Percentiles rank a stretch among this genome's conserved stretches.
Evolutionary conservation across 2,888 invertebrate genomes (phyloP).

Genomic region (Meandrusa payeni): DNA sequence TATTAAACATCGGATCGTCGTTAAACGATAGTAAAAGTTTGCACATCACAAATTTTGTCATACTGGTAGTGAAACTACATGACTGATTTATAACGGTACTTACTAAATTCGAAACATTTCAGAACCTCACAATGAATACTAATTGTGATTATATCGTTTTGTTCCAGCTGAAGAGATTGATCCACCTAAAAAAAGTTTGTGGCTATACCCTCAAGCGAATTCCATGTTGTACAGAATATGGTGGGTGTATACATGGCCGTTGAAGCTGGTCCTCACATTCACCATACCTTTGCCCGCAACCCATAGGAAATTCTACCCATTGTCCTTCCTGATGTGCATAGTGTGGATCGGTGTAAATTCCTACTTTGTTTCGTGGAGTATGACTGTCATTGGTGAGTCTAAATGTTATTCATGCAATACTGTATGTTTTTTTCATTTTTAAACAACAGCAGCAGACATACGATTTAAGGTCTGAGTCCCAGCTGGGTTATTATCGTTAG

Average conservation of each 20-base stretch:
- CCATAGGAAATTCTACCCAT: constrained; percentile 83
- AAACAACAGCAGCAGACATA: too few relatives aligned
- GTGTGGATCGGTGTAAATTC: constrained; percentile 92
- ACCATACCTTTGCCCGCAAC: constrained; percentile 87
- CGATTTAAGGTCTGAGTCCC: too few relatives aligned
- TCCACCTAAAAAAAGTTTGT: constrained; percentile 56
- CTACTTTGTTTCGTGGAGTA: constrained; percentile 95
- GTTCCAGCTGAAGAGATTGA: constrained; percentile 28
- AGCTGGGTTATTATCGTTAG: too few relatives aligned
- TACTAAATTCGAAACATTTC: too few relatives aligned
- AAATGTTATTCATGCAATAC: too few relatives aligned
- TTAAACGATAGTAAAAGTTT: too few relatives aligned
- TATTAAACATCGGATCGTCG: too few relatives aligned
- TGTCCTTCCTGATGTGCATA: constrained; percentile 92
- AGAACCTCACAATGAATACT: too few relatives aligned
- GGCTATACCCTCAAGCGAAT: constrained; percentile 61
- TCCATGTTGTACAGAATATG: constrained; percentile 62
- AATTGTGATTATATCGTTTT: neutral
- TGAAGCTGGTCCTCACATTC: constrained; percentile 82
- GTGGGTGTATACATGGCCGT: constrained; percentile 88
- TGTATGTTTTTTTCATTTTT: too few relatives aligned
- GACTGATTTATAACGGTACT: too few relatives aligned
- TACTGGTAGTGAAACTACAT: too few relatives aligned
- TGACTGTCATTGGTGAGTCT: constrained; percentile 87
- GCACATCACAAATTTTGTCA: too few relatives aligned